These are phyloP conservation scores for Acanthurus lineatus DNA, from an alignment of 2,797 vertebrate species.

Conservation along the genomic window DNA sequence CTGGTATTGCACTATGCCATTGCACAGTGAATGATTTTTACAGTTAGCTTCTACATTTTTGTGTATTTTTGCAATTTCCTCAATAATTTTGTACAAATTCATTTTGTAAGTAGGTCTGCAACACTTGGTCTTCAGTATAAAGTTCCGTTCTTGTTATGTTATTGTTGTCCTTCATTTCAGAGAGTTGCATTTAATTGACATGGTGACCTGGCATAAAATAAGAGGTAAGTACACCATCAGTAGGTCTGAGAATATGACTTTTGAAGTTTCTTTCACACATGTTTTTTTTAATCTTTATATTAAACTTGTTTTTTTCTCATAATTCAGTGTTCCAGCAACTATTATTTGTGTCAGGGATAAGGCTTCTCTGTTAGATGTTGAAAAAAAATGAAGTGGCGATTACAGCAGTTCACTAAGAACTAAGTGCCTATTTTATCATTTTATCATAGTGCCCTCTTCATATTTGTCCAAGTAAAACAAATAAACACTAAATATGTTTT, in stretches of 20 bases:
- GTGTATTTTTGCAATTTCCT: background rate
- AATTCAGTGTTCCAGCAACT: background rate
- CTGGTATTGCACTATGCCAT: background rate
- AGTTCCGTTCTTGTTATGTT: background rate
- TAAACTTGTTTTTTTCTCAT: background rate
- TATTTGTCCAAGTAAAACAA: too few species aligned
- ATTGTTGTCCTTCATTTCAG: constrained; percentile 74
- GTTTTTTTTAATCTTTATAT: too few species aligned
- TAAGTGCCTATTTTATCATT: too few species aligned
- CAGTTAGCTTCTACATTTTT: background rate
- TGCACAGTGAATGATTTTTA: background rate
- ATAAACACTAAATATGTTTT: background rate
- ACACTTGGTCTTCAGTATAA: background rate
- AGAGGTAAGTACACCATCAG: constrained; percentile 84
- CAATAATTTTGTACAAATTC: background rate
- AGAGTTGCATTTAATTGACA: constrained; percentile 93
- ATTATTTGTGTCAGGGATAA: background rate
- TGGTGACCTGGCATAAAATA: constrained; percentile 93
- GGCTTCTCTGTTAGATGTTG: background rate
- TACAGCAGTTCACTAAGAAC: too few species aligned
- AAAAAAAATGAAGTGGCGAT: background rate
- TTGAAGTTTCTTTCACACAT: background rate
- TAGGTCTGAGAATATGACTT: background rate
- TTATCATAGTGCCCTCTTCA: too few species aligned
- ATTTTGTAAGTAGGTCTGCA: background rate